Evolutionary conservation across 2,113 vertebrate genomes (phyloP).

Genomic region (Mohoua ochrocephala): DNA sequence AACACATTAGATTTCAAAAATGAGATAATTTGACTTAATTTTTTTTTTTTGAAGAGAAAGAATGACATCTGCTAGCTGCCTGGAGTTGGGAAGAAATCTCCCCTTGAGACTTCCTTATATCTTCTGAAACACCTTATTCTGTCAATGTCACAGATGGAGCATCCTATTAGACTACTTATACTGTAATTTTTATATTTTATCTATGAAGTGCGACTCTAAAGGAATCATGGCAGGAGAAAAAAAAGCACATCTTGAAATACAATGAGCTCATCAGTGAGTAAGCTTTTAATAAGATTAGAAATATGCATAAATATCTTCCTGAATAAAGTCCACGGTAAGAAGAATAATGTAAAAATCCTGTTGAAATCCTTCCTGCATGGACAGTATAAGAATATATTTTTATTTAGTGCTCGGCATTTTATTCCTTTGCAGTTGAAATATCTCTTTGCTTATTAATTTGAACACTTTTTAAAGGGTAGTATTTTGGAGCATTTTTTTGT

Average conservation of each 20-base stretch:
- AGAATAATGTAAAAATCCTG: background rate
- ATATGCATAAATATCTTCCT: background rate
- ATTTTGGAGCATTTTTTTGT: background rate
- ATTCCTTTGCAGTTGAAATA: background rate
- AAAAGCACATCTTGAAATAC: background rate
- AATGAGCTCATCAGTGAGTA: conserved; percentile 11
- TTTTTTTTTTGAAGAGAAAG: background rate
- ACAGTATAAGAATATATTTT: background rate
- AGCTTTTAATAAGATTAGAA: conserved; percentile 39
- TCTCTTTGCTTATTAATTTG: background rate
- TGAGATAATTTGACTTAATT: background rate
- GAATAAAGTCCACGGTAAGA: background rate
- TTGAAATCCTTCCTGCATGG: background rate
- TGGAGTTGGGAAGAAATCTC: background rate
- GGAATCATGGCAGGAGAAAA: background rate
- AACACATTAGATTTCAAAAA: background rate
- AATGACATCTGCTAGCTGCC: conserved; percentile 12
- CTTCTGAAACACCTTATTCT: background rate
- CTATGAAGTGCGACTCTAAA: background rate
- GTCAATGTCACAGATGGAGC: conserved; percentile 5
- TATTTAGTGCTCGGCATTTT: background rate
- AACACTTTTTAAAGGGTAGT: background rate
- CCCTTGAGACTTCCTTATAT: background rate
- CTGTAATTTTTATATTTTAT: conserved; percentile 9
- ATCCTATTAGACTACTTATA: background rate